Conservation (phyloP, 2,797 vertebrate genomes). For the Siniperca obscura region DNA sequence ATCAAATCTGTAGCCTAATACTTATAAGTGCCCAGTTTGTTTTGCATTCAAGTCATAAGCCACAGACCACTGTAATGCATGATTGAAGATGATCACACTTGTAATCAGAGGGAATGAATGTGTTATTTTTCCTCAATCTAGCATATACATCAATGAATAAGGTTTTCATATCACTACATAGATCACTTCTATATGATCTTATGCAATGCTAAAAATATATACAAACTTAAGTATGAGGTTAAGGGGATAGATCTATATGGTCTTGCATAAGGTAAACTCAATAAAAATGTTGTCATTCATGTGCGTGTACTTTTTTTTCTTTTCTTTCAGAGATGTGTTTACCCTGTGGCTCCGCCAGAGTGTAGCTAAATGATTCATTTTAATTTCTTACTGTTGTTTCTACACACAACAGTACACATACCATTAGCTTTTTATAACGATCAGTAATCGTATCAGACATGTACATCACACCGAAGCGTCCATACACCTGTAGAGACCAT, state of each 20-base stretch:
- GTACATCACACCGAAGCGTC: neutral
- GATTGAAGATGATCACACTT: conserved; percentile 74
- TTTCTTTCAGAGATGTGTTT: neutral
- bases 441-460: neutral
- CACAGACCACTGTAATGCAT: conserved; percentile 82
- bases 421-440: neutral
- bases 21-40: conserved; percentile 80
- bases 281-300: conserved; percentile 79
- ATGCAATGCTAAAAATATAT: conserved; percentile 82
- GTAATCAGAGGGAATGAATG: conserved; percentile 75
- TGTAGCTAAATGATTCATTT: neutral
- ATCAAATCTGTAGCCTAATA: conserved; percentile 80
- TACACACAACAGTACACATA: neutral
- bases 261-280: conserved; percentile 79
- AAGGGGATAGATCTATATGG: conserved; percentile 76
- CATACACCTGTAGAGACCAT: neutral
- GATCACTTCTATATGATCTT: conserved; percentile 81
- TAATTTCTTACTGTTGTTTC: neutral
- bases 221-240: conserved; percentile 71
- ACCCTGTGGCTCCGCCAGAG: neutral
- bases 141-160: conserved; percentile 66
- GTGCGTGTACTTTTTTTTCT: conserved; percentile 29
- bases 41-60: conserved; percentile 72
- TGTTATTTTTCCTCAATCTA: conserved; percentile 70
- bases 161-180: conserved; percentile 79